Evolutionary conservation across 2,113 vertebrate genomes (phyloP).

Genomic region (Lasiurus borealis): DNA sequence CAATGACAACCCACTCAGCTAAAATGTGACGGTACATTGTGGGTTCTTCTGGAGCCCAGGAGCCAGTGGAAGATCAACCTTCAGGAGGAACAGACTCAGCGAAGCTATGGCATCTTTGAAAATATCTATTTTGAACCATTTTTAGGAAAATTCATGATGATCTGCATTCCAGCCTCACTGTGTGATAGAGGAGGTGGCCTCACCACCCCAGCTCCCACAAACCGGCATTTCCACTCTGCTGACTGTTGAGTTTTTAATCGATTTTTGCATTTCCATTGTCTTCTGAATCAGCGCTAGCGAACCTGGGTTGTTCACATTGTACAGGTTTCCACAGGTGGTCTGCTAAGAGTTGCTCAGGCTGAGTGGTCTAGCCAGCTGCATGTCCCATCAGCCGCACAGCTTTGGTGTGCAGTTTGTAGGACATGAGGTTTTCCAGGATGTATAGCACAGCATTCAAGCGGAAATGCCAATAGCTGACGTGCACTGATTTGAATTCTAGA

Average conservation of each 20-base stretch:
- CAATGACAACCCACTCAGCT: accelerated
- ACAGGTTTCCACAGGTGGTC: not conserved
- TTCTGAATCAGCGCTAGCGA: not conserved
- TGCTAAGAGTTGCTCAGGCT: too few species aligned
- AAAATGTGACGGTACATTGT: accelerated
- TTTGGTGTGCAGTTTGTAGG: not conserved
- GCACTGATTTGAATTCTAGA: not conserved
- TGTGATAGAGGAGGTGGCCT: not conserved
- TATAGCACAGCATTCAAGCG: accelerated
- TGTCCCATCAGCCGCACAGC: not conserved
- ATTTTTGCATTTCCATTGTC: not conserved
- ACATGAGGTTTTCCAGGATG: accelerated
- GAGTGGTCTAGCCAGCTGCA: not conserved
- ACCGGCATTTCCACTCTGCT: not conserved
- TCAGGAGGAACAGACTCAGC: not conserved
- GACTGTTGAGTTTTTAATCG: not conserved
- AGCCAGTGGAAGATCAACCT: not conserved
- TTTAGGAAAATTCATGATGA: not conserved
- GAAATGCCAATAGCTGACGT: too few species aligned
- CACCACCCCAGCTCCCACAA: too few species aligned
- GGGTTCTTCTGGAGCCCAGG: not conserved
- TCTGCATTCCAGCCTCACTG: not conserved
- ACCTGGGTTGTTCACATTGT: not conserved
- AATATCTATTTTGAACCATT: not conserved
- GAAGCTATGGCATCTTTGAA: not conserved